Evolutionary conservation across 2,797 vertebrate genomes (phyloP), one percentile per base, ranked within the genome.

Genomic region (Dromococcyx pavoninus): DNA sequence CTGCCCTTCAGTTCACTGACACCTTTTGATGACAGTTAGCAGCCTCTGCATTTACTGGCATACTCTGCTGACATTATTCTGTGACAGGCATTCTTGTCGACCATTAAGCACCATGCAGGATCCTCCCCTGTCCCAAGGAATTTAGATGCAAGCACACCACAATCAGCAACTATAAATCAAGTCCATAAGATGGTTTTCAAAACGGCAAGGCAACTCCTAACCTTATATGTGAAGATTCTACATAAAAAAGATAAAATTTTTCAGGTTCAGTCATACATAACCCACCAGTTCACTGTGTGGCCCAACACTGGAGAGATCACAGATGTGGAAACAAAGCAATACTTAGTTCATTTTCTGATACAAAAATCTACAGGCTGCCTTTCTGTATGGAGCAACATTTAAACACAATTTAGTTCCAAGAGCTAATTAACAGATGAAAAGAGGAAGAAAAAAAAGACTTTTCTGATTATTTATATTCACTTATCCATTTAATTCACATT

Each of bases 401-500:
- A 83, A 92, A 78, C 8, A 82, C n/a, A 90, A 78, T 37, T 67
- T 64, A 79, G 5, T 76, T 84, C n/a, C 43, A 73, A 30, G 22
- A 41, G 11, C 50, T 69, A 58, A 76, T 37, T 60, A 60, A 69
- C 2, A 44, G 9, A 53, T 41, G 30, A 76, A 27, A 70, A 67
- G 6, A 82, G 4, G 64, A 73, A 67, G 11, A 69, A 84, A 77
- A n/a, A 41, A 89, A 16, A 48, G 11, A 10, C 15, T 71, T 75
- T 48, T 88, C 39, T 70, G 18, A 58, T 64, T 78, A 43, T 66
- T 61, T 22, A 16, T 39, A 37, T 50, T 69, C 32, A 71, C 10
- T 27, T 86, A 88, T 28, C 35, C 16, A 70, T 85, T 91, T 74
- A 27, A 71, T 89, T 95, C 46, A 91, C 22, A 54, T 11, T 95